phyloP scores from a whole-genome alignment of 2,797 vertebrate species.

The Microcaecilia unicolor region DNA sequence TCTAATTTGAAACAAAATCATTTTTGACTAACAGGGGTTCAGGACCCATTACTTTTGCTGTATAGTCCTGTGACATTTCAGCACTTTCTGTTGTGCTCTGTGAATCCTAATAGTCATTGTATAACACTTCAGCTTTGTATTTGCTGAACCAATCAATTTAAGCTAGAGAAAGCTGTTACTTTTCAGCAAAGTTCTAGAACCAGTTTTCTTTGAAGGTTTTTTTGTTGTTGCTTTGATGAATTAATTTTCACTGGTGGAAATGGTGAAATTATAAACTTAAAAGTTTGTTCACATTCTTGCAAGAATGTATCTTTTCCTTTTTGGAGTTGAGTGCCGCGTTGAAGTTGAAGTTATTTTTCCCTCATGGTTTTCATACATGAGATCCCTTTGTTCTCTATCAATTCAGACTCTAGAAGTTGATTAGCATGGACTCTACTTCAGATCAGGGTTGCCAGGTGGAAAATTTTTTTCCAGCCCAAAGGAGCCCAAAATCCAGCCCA shows the following conservation, averaged over 20 bases:
- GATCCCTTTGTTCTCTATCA: too few species aligned
- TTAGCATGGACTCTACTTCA: too few species aligned
- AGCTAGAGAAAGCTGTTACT: conserved; percentile 50
- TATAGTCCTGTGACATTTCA: conserved; percentile 58
- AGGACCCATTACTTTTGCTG: conserved; percentile 60
- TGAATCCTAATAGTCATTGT: conserved; percentile 64
- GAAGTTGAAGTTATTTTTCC: too few species aligned
- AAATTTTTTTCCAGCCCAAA: too few species aligned
- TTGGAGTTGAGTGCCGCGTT: conserved; percentile 8
- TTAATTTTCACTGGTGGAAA: conserved; percentile 18
- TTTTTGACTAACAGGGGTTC: conserved; percentile 68
- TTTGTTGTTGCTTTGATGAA: conserved; percentile 22
- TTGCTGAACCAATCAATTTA: conserved; percentile 57
- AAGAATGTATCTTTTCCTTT: conserved; percentile 16
- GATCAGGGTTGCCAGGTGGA: too few species aligned
- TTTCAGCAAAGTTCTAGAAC: conserved; percentile 47
- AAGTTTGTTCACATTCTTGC: conserved; percentile 24
- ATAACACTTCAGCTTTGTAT: conserved; percentile 25
- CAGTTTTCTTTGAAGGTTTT: conserved; percentile 48
- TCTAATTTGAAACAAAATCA: conserved; percentile 69
- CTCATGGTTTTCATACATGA: too few species aligned
- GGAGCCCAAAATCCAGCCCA: too few species aligned
- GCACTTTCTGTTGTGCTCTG: conserved; percentile 52
- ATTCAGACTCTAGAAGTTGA: too few species aligned
- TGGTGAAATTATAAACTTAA: conserved; percentile 16